These are phyloP conservation scores for Cecropterus lyciades DNA, from an alignment of 1,140 invertebrate genomes.

Conservation along the genomic window DNA sequence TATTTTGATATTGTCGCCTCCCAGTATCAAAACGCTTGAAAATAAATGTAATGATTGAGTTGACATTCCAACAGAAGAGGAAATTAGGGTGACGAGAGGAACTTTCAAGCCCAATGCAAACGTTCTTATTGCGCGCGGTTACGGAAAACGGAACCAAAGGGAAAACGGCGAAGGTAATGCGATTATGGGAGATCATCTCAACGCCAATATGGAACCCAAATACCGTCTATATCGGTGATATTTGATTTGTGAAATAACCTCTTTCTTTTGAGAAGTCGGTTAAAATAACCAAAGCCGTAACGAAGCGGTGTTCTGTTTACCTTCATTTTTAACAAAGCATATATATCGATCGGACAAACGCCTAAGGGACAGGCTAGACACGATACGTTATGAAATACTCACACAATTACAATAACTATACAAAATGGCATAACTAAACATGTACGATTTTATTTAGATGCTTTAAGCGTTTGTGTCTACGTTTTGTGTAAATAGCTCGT, in stretches of 20 bases:
- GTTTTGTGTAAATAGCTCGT: background rate
- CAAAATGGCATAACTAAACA: slow-evolving; percentile 25
- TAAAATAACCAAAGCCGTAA: slow-evolving; percentile 41
- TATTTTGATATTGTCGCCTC: too few species aligned
- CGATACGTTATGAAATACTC: background rate
- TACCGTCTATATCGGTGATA: slow-evolving; percentile 41
- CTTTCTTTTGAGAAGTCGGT: too few species aligned
- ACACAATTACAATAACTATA: background rate
- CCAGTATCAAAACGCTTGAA: background rate
- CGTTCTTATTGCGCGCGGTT: slow-evolving; percentile 71
- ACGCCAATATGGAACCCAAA: slow-evolving; percentile 43
- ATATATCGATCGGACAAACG: slow-evolving; percentile 46
- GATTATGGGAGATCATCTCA: slow-evolving; percentile 45
- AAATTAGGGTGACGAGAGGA: slow-evolving; percentile 61
- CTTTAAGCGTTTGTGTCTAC: slow-evolving; percentile 4
- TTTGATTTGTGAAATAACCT: slow-evolving; percentile 40
- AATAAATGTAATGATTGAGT: slow-evolving; percentile 13
- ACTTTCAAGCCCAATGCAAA: slow-evolving; percentile 71
- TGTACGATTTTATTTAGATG: slow-evolving; percentile 9
- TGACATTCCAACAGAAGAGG: slow-evolving; percentile 62
- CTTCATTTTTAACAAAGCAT: slow-evolving; percentile 37
- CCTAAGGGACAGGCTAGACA: slow-evolving; percentile 46
- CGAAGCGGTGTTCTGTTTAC: slow-evolving; percentile 39
- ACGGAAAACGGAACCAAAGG: slow-evolving; percentile 64
- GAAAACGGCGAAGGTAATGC: slow-evolving; percentile 57